Base-by-base conservation (phyloP, 2,888 invertebrate genomes). In the Andrena haemorrhoa region DNA sequence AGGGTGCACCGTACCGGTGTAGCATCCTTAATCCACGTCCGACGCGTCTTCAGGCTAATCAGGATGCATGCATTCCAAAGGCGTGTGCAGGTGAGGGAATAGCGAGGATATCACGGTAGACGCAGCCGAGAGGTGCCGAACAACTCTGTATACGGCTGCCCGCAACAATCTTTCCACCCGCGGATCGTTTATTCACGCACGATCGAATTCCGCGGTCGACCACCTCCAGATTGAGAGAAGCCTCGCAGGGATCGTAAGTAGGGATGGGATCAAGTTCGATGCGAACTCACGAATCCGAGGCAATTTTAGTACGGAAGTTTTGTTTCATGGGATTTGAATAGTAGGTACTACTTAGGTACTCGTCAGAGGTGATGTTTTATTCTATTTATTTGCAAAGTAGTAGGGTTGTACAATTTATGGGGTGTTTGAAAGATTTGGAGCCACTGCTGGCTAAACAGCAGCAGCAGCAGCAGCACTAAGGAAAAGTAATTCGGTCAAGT, bases 101-200 rank as follows among this genome's bases (percentile, higher is more conserved):
- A 6, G 20, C 20, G 31, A 74, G 16, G 35, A 33, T 29, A 16
- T 35, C 69, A 51, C 51, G 58, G 58, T 51, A 49, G 70, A 71
- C 63, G 53, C 84, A 81, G 76, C 84, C 82, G 82, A 73, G 31
- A 61, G 68, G 58, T 70, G 72, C 35, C 79, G 58, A 12, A 7
- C 10, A 16, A 61, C 23, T 35, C 66, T 12, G 68, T 23, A 35
- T 83, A 66, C 53, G 84, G 84, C 58, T 84, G 83, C 78, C 70
- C 83, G 78, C 78, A 79, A 58, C 23, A 35, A 78, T 88, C 82
- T 80, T 82, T 73, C 35, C 73, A 20, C 29, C 63, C 79, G 66
- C 47, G 74, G 64, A 63, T 83, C 83, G 75, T 83, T 86, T 89
- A 84, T 87, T 82, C 82, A 85, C 78, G 85, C 86, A 87, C 84